Percentiles rank a stretch among this genome's conserved stretches.
phyloP scores from a whole-genome alignment of 2,888 invertebrate species.

The Oeneis ivallda region DNA sequence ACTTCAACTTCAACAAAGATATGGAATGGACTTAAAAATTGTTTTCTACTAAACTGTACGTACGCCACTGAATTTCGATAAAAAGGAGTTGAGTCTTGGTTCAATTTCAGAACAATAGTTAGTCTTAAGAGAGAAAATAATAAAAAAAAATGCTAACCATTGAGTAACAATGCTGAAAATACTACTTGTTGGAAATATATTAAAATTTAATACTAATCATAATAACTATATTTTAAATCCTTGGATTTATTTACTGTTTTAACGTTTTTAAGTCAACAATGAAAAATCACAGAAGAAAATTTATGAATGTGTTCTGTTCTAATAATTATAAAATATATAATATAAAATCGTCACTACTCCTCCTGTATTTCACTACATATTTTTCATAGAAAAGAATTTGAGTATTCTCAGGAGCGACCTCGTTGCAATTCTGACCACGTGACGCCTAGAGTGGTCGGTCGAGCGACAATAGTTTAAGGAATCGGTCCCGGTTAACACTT shows the following conservation, averaged over 20 bases:
- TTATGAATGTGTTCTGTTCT: too few relatives aligned
- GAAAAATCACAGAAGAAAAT: too few relatives aligned
- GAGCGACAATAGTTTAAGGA: constrained; percentile 63
- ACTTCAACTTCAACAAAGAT: too few relatives aligned
- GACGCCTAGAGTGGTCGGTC: constrained; percentile 58
- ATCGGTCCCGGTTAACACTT: constrained; percentile 70
- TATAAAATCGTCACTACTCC: too few relatives aligned
- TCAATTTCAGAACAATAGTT: neutral
- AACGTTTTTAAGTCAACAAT: too few relatives aligned
- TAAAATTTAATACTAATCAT: too few relatives aligned
- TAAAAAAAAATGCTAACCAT: too few relatives aligned
- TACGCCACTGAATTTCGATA: neutral
- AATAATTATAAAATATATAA: too few relatives aligned
- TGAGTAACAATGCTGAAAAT: neutral
- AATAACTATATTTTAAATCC: too few relatives aligned
- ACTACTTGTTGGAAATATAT: too few relatives aligned
- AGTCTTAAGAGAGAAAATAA: neutral
- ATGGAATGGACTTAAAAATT: neutral
- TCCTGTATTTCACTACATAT: neutral
- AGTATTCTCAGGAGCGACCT: constrained; percentile 47
- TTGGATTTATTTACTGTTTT: too few relatives aligned
- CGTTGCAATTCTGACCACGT: constrained; percentile 64
- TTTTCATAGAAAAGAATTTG: constrained; percentile 21
- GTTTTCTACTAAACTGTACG: neutral
- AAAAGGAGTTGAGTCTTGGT: neutral